Percentiles rank a stretch among this genome's conserved stretches.
These are phyloP conservation scores for Tineola bisselliella DNA, from an alignment of 2,888 invertebrate genomes.

Conservation along the genomic window DNA sequence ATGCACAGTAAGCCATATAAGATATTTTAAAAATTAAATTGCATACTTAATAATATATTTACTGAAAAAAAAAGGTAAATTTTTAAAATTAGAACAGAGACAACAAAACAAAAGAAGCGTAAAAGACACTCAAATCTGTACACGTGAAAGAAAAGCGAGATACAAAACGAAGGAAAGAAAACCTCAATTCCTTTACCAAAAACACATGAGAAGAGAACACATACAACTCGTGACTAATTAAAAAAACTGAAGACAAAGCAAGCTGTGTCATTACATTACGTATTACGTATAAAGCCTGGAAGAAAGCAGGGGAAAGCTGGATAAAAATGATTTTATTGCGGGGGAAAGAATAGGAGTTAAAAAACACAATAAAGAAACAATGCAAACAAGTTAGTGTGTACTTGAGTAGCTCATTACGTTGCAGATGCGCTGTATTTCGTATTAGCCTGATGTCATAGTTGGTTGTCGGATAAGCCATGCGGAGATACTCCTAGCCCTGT, in stretches of 20 bases:
- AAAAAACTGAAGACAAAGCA: constrained; percentile 40
- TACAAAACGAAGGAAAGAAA: neutral
- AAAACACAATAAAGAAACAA: constrained; percentile 68
- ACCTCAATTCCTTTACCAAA: neutral
- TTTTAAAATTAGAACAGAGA: neutral
- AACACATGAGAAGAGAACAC: neutral
- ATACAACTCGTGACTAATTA: constrained; percentile 30
- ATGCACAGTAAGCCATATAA: too few species aligned
- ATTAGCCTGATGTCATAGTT: constrained; percentile 41
- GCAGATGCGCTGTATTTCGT: constrained; percentile 45
- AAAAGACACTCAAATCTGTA: neutral
- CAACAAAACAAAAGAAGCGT: neutral
- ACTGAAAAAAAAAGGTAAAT: too few species aligned
- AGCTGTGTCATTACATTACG: constrained; percentile 25
- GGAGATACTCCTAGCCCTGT: neutral
- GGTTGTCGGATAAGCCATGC: neutral
- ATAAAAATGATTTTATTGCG: constrained; percentile 38
- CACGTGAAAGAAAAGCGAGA: neutral
- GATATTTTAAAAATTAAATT: too few species aligned
- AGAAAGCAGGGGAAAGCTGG: neutral
- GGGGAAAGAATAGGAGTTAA: constrained; percentile 54
- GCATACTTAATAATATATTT: too few species aligned
- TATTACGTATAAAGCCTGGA: constrained; percentile 7
- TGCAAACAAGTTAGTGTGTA: constrained; percentile 67
- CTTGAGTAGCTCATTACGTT: constrained; percentile 65